Percentiles rank a stretch among this genome's conserved stretches.
These are phyloP conservation scores for Eubasilissa regina DNA, from an alignment of 1,140 invertebrate species.

Conservation along the genomic window DNA sequence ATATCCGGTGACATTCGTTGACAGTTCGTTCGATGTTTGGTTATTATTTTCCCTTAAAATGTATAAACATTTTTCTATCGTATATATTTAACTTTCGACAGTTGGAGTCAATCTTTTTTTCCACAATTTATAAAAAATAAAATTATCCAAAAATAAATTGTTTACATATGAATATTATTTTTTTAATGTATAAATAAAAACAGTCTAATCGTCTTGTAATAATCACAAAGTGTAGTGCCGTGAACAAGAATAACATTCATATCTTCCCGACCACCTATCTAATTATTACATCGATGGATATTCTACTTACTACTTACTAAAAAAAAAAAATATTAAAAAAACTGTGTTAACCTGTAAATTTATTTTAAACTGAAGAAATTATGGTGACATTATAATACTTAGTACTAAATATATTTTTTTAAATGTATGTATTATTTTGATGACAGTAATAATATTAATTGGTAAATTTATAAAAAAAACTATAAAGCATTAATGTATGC, in stretches of 20 bases:
- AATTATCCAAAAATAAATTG: background rate
- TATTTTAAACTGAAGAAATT: too few species aligned
- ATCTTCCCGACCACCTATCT: too few species aligned
- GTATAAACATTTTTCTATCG: background rate
- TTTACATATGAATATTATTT: background rate
- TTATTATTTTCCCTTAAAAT: conserved; percentile 1
- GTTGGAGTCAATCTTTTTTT: background rate
- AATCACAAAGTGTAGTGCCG: background rate
- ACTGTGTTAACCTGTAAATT: too few species aligned
- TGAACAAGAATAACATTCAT: background rate
- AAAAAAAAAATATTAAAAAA: too few species aligned
- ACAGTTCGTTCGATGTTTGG: conserved; percentile 24
- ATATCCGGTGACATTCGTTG: conserved; percentile 28
- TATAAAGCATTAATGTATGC: too few species aligned
- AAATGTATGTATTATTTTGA: background rate
- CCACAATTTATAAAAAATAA: too few species aligned
- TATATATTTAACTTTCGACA: conserved; percentile 2
- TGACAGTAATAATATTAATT: too few species aligned
- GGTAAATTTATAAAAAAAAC: too few species aligned
- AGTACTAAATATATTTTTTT: background rate
- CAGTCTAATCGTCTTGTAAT: too few species aligned
- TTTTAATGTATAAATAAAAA: background rate
- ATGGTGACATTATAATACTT: too few species aligned
- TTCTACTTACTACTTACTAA: background rate
- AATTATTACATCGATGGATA: too few species aligned